These are phyloP conservation scores for Caligus rogercresseyi DNA, from an alignment of 1,140 invertebrate genomes.

Conservation along the genomic window DNA sequence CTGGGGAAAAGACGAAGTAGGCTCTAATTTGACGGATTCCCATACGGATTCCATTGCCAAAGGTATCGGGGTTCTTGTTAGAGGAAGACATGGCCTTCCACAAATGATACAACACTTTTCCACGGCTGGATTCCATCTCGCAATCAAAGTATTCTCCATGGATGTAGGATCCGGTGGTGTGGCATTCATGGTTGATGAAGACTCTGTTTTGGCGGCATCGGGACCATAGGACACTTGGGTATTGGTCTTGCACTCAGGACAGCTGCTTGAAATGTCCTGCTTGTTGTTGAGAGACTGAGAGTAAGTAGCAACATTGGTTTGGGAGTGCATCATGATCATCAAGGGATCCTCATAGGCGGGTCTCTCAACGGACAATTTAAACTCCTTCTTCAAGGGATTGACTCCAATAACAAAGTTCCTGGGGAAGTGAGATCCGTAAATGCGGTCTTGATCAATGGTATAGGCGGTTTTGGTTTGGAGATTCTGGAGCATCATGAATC, in stretches of 20 bases:
- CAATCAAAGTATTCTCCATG: slow-evolving; percentile 18
- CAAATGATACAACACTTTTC: neutral
- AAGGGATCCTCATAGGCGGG: neutral
- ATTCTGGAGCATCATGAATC: neutral
- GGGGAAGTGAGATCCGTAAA: slow-evolving; percentile 10
- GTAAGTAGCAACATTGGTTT: neutral
- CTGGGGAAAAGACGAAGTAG: slow-evolving; percentile 8
- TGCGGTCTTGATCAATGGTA: neutral
- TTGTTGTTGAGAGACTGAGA: neutral
- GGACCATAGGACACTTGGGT: neutral
- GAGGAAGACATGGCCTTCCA: neutral
- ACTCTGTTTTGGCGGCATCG: neutral
- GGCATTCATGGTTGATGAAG: neutral
- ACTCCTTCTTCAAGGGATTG: slow-evolving; percentile 15
- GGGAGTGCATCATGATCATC: slow-evolving; percentile 10
- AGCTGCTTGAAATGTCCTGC: neutral
- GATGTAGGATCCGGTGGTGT: neutral
- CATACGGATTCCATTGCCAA: neutral
- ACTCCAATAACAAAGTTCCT: slow-evolving; percentile 15
- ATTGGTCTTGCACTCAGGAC: slow-evolving; percentile 2
- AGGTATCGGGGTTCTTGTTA: slow-evolving; percentile 16
- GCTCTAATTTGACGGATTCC: slow-evolving; percentile 8
- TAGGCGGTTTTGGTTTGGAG: neutral
- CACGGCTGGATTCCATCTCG: neutral
- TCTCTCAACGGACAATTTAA: slow-evolving; percentile 2